phyloP scores from a whole-genome alignment of 2,113 vertebrate species.

The Thunnus thynnus region DNA sequence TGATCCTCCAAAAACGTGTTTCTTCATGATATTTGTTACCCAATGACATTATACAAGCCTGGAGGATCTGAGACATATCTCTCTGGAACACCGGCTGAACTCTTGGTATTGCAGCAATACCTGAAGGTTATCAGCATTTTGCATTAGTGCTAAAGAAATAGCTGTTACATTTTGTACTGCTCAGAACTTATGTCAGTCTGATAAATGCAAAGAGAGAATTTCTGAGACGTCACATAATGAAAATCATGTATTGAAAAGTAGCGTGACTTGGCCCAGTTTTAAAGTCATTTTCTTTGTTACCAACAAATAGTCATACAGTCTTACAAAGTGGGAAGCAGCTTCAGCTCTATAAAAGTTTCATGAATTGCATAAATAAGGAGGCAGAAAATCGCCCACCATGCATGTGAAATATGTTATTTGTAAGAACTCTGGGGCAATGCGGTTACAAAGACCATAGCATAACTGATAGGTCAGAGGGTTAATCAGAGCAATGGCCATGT shows the following conservation, averaged over 20 bases:
- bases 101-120: not conserved
- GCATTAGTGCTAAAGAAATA: not conserved
- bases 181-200: not conserved
- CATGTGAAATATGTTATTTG: not conserved
- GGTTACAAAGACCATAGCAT: fast-evolving
- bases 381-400: conserved; percentile 1
- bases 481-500: not conserved
- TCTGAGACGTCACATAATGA: not conserved
- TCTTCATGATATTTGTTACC: not conserved
- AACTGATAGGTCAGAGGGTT: not conserved
- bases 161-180: not conserved
- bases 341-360: not conserved
- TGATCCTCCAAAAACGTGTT: not conserved
- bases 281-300: too few relatives aligned
- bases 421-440: not conserved
- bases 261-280: too few relatives aligned
- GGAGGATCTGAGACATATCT: conserved; percentile 19
- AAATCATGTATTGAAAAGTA: not conserved
- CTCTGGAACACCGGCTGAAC: conserved; percentile 6
- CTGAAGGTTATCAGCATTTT: conserved; percentile 12
- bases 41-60: not conserved
- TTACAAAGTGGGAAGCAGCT: not conserved
- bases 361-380: not conserved
- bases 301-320: not conserved
- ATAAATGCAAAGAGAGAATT: not conserved